Conservation (phyloP, 2,113 vertebrate genomes). For the Centropus bengalensis region DNA sequence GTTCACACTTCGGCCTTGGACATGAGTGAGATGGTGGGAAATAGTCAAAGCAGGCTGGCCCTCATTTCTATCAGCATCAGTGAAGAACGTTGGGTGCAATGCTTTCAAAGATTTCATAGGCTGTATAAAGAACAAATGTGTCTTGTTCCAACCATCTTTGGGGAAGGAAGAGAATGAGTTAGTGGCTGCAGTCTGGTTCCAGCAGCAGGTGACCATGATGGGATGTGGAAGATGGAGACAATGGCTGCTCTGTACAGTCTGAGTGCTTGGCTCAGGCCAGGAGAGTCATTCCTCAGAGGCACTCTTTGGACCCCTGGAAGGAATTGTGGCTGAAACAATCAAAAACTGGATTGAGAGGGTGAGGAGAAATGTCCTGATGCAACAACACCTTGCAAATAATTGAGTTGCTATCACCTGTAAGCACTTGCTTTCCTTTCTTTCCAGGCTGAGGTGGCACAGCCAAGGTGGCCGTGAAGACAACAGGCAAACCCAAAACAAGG, state of each 20-base stretch:
- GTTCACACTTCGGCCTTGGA: background rate
- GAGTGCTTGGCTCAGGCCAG: background rate
- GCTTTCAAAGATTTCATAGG: background rate
- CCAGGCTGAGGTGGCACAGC: background rate
- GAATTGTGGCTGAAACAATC: background rate
- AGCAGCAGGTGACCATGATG: background rate
- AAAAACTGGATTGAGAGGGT: background rate
- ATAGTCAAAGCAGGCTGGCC: background rate
- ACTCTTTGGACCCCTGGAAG: background rate
- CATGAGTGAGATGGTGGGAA: background rate
- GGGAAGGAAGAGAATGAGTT: background rate
- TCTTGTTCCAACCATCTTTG: background rate
- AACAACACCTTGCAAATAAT: background rate
- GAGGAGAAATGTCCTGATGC: background rate
- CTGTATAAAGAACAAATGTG: background rate
- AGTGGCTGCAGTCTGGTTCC: background rate
- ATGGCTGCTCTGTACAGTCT: background rate
- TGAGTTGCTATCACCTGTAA: background rate
- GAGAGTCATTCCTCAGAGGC: background rate
- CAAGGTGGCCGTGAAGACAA: background rate
- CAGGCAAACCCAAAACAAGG: background rate
- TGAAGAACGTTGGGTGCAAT: background rate
- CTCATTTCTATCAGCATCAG: background rate
- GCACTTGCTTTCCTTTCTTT: background rate
- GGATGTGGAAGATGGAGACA: background rate